Evolutionary conservation across 2,113 vertebrate genomes (phyloP), one percentile per base, ranked within the genome.

Genomic region (Hyaena hyaena): DNA sequence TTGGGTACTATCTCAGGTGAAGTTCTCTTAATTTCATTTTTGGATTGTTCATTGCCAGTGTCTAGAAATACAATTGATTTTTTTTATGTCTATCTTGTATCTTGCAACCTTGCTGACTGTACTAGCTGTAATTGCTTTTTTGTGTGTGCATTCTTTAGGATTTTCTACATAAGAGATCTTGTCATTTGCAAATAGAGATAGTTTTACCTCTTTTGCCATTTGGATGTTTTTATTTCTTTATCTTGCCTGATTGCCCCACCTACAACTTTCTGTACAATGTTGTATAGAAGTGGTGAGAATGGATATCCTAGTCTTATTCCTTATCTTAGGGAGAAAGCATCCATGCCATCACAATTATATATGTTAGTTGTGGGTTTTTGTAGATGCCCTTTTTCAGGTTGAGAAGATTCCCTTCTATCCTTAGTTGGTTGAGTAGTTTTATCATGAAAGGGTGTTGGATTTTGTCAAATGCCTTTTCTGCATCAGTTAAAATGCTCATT

Each of bases 11-110:
- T 73, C 85, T 53, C 21, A 85, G 83, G 35, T 35, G 23, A 55
- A 79, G 31, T 92, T 83, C 76, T 43, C 53, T 86, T 80, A 93
- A 73, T 58, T 85, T 89, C 26, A 31, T 71, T 87, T 90, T 90
- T 87, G 55, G 33, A 68, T 74, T 39, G 14, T 58, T 79, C 8
- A 66, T 91, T 95, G 71, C 21, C 91, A 50, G 2, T 66, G 15
- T 69, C 19, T 55, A 55, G 58, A 90, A 76, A n/a, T 55, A 82
- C 9, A 88, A 24, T 28, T 76, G 66, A 93, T 88, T 88, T 77
- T 76, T 82, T 7, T 7, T 77, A 17, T 50, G 16, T 65, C 73
- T 58, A 74, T 48, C 26, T 89, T 81, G 17, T 85, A 10, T 80
- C 71, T 35, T 33, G 16, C 43, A 95, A 8, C 65, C 48, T 39